Conservation (phyloP, 2,888 invertebrate genomes). For the Eupithecia insigniata region DNA sequence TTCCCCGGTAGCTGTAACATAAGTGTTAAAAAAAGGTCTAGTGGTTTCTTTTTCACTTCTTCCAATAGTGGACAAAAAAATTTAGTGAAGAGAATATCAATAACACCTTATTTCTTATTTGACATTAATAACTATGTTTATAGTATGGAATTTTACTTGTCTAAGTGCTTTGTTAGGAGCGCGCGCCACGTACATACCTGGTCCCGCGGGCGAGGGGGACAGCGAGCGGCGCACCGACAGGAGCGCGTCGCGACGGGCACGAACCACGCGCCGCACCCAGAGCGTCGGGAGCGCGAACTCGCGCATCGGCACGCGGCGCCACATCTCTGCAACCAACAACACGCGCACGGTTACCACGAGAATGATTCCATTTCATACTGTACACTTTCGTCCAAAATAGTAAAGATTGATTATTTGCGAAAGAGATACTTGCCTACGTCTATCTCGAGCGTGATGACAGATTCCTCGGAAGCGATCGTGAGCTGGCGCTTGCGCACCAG, state of each 20-base stretch:
- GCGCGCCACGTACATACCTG: constrained; percentile 6
- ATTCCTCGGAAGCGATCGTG: constrained; percentile 40
- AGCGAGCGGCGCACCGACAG: constrained; percentile 29
- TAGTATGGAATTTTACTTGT: no score
- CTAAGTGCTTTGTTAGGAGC: no score
- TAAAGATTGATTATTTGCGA: not conserved
- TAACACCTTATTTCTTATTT: no score
- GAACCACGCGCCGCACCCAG: constrained; percentile 54
- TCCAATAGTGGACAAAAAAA: no score
- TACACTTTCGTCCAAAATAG: no score
- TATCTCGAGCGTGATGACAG: constrained; percentile 47
- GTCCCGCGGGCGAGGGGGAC: constrained; percentile 13
- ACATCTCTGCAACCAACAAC: constrained; percentile 24
- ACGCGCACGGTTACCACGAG: not conserved
- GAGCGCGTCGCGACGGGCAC: constrained; percentile 22
- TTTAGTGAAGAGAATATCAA: no score
- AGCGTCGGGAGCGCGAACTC: constrained; percentile 54
- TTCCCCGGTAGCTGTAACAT: no score
- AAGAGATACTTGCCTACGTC: constrained; percentile 50
- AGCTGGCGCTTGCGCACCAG: constrained; percentile 54
- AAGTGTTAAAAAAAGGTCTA: no score
- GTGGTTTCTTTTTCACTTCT: no score
- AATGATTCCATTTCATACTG: not conserved
- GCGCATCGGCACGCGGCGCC: constrained; percentile 29
- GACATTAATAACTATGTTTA: no score